Percentiles rank a stretch among this genome's conserved stretches.
Conservation (phyloP, 2,888 invertebrate genomes). For the Melinopterus prodromus region DNA sequence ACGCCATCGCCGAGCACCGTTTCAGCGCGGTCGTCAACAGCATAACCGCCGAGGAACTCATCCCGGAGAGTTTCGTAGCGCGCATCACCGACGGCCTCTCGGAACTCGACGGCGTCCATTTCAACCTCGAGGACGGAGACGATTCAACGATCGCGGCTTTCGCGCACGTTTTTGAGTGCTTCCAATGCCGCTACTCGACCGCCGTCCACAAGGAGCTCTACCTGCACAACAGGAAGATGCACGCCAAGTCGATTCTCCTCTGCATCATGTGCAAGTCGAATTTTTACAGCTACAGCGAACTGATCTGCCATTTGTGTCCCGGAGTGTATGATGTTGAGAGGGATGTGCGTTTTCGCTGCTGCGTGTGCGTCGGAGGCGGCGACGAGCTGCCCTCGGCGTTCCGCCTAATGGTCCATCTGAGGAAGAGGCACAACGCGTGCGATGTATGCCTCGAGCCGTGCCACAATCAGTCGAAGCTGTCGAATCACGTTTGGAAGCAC, state of each 20-base stretch:
- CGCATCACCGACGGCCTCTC: conserved; percentile 70
- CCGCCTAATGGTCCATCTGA: conserved; percentile 85
- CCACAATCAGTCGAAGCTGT: conserved; percentile 79
- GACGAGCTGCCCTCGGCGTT: conserved; percentile 86
- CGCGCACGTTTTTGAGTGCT: conserved; percentile 83
- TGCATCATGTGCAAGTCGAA: conserved; percentile 90
- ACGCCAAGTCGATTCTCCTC: conserved; percentile 81
- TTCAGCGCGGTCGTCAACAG: conserved; percentile 78
- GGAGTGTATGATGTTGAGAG: conserved; percentile 73
- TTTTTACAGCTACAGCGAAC: conserved; percentile 87
- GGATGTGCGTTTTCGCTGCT: conserved; percentile 81
- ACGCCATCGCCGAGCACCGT: conserved; percentile 81
- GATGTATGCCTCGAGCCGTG: conserved; percentile 88
- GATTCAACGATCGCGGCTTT: conserved; percentile 65
- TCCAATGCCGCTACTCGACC: conserved; percentile 83
- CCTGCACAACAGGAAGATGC: conserved; percentile 82
- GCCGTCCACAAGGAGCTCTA: conserved; percentile 84
- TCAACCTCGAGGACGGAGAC: conserved; percentile 75
- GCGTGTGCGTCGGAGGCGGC: conserved; percentile 78
- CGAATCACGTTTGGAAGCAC: conserved; percentile 91
- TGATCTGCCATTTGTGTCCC: conserved; percentile 87
- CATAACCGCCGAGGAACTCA: conserved; percentile 77
- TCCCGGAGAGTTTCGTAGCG: conserved; percentile 74
- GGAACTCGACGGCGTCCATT: conserved; percentile 70
- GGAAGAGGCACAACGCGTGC: conserved; percentile 85